These are phyloP conservation scores for Drosophila ezoana DNA, from an alignment of 2,888 invertebrate species.

Conservation along the genomic window DNA sequence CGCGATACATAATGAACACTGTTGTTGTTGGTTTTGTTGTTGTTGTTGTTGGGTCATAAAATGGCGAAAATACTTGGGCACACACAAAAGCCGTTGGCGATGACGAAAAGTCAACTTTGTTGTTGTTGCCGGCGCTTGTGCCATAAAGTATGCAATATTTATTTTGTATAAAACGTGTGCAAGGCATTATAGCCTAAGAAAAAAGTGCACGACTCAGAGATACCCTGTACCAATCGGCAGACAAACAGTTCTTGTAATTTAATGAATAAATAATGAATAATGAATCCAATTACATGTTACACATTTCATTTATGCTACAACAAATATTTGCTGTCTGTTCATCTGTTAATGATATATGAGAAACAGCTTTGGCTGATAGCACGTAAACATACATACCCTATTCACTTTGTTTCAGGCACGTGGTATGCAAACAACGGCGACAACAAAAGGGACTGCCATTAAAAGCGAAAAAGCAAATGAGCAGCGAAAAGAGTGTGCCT, in stretches of 20 bases:
- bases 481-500: constrained; percentile 54
- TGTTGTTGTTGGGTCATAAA: constrained; percentile 69
- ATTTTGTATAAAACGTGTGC: constrained; percentile 78
- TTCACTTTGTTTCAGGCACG: neutral
- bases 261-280: no score
- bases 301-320: no score
- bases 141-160: constrained; percentile 79
- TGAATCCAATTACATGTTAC: no score
- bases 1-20: constrained; percentile 67
- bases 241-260: no score
- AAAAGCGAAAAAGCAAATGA: constrained; percentile 62
- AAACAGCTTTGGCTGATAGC: no score
- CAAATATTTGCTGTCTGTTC: no score
- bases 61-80: constrained; percentile 73
- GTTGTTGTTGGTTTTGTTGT: constrained; percentile 36
- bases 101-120: constrained; percentile 72
- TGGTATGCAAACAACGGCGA: constrained; percentile 39
- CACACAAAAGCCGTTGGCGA: constrained; percentile 53
- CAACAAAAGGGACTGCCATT: constrained; percentile 63
- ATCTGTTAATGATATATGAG: no score
- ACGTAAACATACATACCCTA: neutral
- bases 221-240: constrained; percentile 14
- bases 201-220: constrained; percentile 7
- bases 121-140: constrained; percentile 35
- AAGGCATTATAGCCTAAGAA: constrained; percentile 53